Evolutionary conservation across 1,140 invertebrate species (phyloP).

Genomic region (Diprion similis): DNA sequence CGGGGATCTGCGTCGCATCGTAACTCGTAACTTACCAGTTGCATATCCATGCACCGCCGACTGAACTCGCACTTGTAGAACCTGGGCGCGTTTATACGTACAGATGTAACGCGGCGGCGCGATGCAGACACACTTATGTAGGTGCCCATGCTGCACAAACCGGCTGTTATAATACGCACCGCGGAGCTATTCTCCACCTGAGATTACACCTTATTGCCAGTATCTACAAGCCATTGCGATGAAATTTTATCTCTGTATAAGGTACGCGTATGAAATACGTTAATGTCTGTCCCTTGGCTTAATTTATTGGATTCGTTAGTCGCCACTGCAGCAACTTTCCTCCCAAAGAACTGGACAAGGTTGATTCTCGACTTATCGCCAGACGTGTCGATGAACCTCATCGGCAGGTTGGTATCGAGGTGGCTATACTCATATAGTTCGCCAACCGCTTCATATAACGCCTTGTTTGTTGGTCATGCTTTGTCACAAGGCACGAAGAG

Average conservation of each 20-base stretch:
- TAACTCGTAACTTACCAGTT: slow-evolving; percentile 43
- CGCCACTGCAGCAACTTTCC: background rate
- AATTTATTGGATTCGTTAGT: slow-evolving; percentile 2
- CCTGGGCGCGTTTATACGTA: too few relatives aligned
- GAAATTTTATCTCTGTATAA: background rate
- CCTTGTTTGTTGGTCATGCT: too few relatives aligned
- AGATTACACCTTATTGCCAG: background rate
- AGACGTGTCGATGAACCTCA: slow-evolving; percentile 1
- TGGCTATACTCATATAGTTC: too few relatives aligned
- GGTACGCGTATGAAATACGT: background rate
- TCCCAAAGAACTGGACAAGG: background rate
- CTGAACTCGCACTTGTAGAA: slow-evolving; percentile 35
- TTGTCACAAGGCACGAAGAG: too few relatives aligned
- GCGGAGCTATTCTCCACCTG: background rate
- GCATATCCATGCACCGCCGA: slow-evolving; percentile 16
- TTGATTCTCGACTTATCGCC: background rate
- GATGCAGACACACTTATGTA: too few relatives aligned
- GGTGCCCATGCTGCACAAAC: too few relatives aligned
- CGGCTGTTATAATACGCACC: too few relatives aligned
- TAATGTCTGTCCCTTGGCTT: background rate
- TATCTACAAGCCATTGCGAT: background rate
- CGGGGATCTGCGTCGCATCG: slow-evolving; percentile 32
- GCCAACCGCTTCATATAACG: too few relatives aligned
- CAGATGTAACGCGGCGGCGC: too few relatives aligned
- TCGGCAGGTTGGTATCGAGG: background rate